Base-by-base conservation (phyloP, 2,113 vertebrate genomes). In the Phyllostomus discolor region DNA sequence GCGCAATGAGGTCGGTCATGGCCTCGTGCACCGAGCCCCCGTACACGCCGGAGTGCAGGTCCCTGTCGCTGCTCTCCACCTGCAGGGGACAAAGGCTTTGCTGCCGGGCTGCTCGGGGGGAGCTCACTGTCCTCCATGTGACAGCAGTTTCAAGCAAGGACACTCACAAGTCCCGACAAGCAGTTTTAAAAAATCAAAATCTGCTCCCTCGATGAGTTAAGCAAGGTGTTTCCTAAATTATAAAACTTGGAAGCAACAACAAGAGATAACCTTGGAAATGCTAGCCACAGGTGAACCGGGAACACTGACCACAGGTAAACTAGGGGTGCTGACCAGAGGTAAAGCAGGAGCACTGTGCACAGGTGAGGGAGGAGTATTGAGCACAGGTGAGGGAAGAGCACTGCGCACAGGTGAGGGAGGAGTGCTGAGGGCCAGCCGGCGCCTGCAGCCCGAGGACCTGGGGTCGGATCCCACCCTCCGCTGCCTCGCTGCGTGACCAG, bases 1-100 rank as follows among this genome's bases (percentile, higher is more conserved):
- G 97, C 62, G 98, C 14, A 59, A 99, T 99, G 67, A 99, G 99
- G 96, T 99, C 99, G 0, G 99, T 99, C 99, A 99, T 99, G 87
- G 99, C 99, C 96, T 99, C 99, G 10, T 99, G 99, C 24, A 99
- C 99, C 0, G 99, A 99, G 7, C 99, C 99, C 4, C 99, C 99
- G 66, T 99, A 99, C 89, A 99, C 99, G 0, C 99, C 99, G 0
- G 99, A 99, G 95, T 99, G 99, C 26, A 99, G 99, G 96, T 99
- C 99, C 96, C 98, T 99, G 73, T 92, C 98, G 78, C 98, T 97
- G 43, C 99, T 99, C 72, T 99, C 98, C 97, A 99, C 98, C 99
- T 98, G 96, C 2, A 96, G 26, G 62, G 89, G 94, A 96, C 12
- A 43, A 96, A 97, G 81, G 67, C 35, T n/a, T 12, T 64, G 59